These are phyloP conservation scores for Tolmerus cingulatus DNA, from an alignment of 2,888 invertebrate species.

Conservation along the genomic window DNA sequence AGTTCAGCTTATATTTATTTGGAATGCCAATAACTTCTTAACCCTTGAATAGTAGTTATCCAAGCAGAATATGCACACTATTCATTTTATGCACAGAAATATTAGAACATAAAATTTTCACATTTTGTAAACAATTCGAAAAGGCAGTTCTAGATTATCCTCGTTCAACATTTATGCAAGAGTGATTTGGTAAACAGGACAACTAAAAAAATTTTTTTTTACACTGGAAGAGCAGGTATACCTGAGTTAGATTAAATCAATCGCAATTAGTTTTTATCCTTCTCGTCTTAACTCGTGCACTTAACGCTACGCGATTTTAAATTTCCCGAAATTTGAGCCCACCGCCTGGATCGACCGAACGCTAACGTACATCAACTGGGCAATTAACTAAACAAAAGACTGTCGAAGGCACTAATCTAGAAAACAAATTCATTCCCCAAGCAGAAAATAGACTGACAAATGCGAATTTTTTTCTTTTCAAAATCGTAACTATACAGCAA, in stretches of 20 bases:
- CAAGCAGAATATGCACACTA: background rate
- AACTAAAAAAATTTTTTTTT: background rate
- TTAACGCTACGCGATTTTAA: background rate
- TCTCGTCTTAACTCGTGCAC: background rate
- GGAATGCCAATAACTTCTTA: too few relatives aligned
- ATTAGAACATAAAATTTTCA: background rate
- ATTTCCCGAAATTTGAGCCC: background rate
- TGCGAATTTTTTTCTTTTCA: constrained; percentile 25
- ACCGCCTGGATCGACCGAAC: background rate
- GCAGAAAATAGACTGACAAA: background rate
- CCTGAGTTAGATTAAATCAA: background rate
- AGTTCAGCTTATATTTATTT: too few relatives aligned
- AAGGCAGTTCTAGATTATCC: background rate
- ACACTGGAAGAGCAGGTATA: background rate
- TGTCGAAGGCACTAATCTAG: constrained; percentile 27
- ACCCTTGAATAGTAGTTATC: too few relatives aligned
- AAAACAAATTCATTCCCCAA: constrained; percentile 4
- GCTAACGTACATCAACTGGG: background rate
- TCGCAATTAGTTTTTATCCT: background rate
- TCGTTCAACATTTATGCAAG: background rate
- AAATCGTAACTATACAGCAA: constrained; percentile 1
- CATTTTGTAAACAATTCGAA: background rate
- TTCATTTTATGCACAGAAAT: too few relatives aligned
- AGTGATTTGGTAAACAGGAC: background rate
- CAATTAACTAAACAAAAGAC: background rate